A percentile compares a stretch with the other conserved stretches of the same genome.
These are phyloP conservation scores for Drosophila nannoptera DNA, from an alignment of 1,140 invertebrate genomes.

Conservation along the genomic window DNA sequence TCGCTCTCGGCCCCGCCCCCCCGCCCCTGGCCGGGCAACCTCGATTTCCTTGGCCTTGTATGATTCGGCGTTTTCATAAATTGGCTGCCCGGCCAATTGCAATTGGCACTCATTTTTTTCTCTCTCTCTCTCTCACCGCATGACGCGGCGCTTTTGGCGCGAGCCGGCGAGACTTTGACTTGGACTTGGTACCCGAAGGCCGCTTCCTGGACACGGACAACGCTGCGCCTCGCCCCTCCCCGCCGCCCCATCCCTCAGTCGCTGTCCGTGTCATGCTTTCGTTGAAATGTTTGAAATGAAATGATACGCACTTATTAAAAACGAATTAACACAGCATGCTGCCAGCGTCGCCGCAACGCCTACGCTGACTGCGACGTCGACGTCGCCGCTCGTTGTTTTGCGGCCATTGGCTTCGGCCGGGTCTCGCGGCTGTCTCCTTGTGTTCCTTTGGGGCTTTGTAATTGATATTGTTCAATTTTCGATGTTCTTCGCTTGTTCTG, in stretches of 20 bases:
- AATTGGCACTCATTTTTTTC: conserved; percentile 63
- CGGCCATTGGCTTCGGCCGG: conserved; percentile 7
- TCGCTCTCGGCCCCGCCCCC: conserved; percentile 21
- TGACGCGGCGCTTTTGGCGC: conserved; percentile 43
- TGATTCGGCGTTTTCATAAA: conserved; percentile 76
- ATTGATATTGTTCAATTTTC: conserved; percentile 65
- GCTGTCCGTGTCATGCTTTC: conserved; percentile 22
- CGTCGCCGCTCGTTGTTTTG: conserved; percentile 47
- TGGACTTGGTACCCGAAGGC: conserved; percentile 29
- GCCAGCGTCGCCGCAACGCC: conserved; percentile 35
- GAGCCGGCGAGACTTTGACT: conserved; percentile 40
- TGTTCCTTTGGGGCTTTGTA: conserved; percentile 63
- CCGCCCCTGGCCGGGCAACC: conserved; percentile 57
- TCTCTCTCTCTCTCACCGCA: conserved; percentile 1
- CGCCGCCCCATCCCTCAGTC: background rate
- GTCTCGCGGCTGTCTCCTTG: conserved; percentile 27
- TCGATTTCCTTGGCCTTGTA: conserved; percentile 75
- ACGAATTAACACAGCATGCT: conserved; percentile 76
- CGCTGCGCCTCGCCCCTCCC: conserved; percentile 1
- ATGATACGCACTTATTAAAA: conserved; percentile 78
- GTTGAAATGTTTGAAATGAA: conserved; percentile 77
- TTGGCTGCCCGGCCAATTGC: conserved; percentile 75
- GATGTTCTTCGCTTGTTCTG: conserved; percentile 11
- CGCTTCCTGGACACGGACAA: conserved; percentile 15
- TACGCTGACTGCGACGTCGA: conserved; percentile 10